phyloP scores from a whole-genome alignment of 2,888 invertebrate species.

The Nebria brevicollis region DNA sequence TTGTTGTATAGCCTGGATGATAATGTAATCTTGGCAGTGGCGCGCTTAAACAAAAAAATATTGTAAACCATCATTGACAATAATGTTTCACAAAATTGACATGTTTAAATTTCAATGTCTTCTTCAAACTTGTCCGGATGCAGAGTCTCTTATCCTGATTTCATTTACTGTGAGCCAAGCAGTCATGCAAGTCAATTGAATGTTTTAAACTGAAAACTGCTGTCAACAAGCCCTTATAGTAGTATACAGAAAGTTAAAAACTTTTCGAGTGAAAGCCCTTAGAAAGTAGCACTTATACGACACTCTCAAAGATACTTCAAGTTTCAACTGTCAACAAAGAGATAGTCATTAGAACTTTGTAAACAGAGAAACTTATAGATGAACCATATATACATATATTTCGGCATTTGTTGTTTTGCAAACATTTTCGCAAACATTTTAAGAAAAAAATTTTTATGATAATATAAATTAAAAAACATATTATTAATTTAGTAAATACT shows the following conservation, averaged over 20 bases:
- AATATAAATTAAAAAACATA: too few species aligned
- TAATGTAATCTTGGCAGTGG: constrained; percentile 9
- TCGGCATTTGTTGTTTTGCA: too few species aligned
- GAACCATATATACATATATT: background rate
- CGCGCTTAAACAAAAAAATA: background rate
- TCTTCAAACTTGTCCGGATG: background rate
- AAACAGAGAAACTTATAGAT: background rate
- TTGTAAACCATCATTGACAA: background rate
- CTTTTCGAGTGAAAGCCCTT: background rate
- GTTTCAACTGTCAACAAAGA: background rate
- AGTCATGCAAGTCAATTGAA: background rate
- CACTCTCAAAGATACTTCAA: background rate
- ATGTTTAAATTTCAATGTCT: background rate
- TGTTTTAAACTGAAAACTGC: background rate
- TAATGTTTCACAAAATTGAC: too few species aligned
- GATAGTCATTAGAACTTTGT: background rate
- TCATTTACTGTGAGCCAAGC: background rate
- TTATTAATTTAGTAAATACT: too few species aligned
- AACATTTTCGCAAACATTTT: too few species aligned
- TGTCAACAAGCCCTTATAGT: background rate
- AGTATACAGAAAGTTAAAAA: background rate
- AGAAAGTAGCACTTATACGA: background rate
- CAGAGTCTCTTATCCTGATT: background rate
- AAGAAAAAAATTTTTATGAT: too few species aligned
- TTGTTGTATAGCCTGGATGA: background rate